Conservation (phyloP, 1,140 invertebrate species). For the Papilio xuthus region DNA sequence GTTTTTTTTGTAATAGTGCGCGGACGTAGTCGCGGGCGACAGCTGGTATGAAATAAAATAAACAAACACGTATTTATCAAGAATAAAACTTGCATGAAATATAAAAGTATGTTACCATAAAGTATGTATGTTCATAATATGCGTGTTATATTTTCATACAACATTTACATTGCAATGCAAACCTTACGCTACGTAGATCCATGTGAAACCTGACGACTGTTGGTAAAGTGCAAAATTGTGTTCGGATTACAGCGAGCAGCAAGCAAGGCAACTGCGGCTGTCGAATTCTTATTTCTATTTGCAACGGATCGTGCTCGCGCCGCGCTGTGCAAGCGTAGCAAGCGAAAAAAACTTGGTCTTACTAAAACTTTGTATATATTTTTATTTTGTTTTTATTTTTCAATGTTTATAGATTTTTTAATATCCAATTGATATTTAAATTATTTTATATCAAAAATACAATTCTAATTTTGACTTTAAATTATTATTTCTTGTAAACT, state of each 20-base stretch:
- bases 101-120: too few relatives aligned
- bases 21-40: too few relatives aligned
- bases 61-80: too few relatives aligned
- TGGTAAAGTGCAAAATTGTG: conserved; percentile 24
- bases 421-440: background rate
- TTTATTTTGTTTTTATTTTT: background rate
- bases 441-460: too few relatives aligned
- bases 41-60: too few relatives aligned
- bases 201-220: conserved; percentile 22
- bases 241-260: conserved; percentile 13
- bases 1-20: too few relatives aligned
- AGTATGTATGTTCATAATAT: too few relatives aligned
- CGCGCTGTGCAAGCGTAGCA: background rate
- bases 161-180: background rate
- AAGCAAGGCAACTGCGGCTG: conserved; percentile 16
- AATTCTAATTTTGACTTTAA: too few relatives aligned
- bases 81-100: too few relatives aligned
- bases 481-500: too few relatives aligned
- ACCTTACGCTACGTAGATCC: conserved; percentile 11
- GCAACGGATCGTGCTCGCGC: background rate
- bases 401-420: background rate
- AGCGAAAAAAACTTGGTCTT: background rate
- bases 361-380: conserved; percentile 1
- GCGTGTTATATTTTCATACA: background rate
- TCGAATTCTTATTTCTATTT: conserved; percentile 22